phyloP scores from a whole-genome alignment of 2,113 vertebrate genomes.

The Pollimyrus isidori region DNA sequence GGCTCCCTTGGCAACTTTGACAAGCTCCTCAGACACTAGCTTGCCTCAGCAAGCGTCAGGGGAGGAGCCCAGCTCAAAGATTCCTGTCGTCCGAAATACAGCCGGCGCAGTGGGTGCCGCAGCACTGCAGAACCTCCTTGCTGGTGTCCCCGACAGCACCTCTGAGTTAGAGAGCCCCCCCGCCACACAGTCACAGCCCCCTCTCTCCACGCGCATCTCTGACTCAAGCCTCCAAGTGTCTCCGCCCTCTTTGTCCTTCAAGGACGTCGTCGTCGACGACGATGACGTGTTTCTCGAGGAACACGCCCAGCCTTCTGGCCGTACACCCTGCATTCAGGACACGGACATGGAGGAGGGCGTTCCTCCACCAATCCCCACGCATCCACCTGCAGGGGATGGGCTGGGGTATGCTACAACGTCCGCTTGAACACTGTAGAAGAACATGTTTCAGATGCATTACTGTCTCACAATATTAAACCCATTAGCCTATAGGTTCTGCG shows the following conservation, averaged over 20 bases:
- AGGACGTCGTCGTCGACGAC: constrained; percentile 49
- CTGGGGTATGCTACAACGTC: constrained; percentile 3
- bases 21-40: constrained; percentile 28
- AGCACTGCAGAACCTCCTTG: constrained; percentile 24
- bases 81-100: constrained; percentile 27
- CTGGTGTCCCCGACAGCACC: constrained; percentile 35
- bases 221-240: constrained; percentile 59
- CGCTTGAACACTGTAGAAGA: constrained; percentile 19
- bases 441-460: not conserved
- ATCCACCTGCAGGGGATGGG: constrained; percentile 14
- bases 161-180: constrained; percentile 46
- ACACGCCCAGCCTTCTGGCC: constrained; percentile 23
- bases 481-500: not conserved
- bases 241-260: not conserved
- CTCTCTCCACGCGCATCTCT: constrained; percentile 66
- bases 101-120: constrained; percentile 21
- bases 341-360: constrained; percentile 52
- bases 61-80: constrained; percentile 41
- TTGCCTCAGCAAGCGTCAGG: constrained; percentile 43
- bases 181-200: constrained; percentile 22
- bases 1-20: not conserved
- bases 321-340: constrained; percentile 38
- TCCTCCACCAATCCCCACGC: constrained; percentile 37
- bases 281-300: constrained; percentile 76
- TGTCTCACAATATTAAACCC: not conserved